A percentile compares a stretch with the other conserved stretches of the same genome.
These are phyloP conservation scores for Anthopleura xanthogrammica DNA, from an alignment of 92 coral and sea anemone genomes.

Conservation along the genomic window DNA sequence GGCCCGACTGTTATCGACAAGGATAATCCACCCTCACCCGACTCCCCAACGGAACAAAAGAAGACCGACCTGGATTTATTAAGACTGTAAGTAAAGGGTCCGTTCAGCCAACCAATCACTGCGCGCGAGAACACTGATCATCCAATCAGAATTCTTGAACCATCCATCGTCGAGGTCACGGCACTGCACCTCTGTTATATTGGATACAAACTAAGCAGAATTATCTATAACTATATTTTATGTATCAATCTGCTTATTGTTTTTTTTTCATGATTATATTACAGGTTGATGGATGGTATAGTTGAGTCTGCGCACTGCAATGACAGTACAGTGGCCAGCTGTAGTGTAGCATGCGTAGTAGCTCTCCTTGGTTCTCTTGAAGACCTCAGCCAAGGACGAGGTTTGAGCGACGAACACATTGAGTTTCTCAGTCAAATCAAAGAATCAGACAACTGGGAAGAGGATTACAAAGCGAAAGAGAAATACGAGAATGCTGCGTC, in stretches of 20 bases:
- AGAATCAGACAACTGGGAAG: slow-evolving; percentile 88
- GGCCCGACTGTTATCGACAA: slow-evolving; percentile 91
- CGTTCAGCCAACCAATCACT: not conserved
- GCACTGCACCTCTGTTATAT: too few relatives aligned
- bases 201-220: too few relatives aligned
- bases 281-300: slow-evolving; percentile 91
- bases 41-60: slow-evolving; percentile 98
- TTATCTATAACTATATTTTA: too few relatives aligned
- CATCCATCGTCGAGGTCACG: too few relatives aligned
- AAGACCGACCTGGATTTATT: slow-evolving; percentile 90
- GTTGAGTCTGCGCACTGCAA: slow-evolving; percentile 92
- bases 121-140: too few relatives aligned
- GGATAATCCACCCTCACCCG: slow-evolving; percentile 95
- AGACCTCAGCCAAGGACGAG: slow-evolving; percentile 95
- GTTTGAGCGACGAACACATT: slow-evolving; percentile 87
- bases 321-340: slow-evolving; percentile 93
- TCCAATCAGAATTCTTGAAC: too few relatives aligned
- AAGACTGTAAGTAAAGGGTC: slow-evolving; percentile 69
- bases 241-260: not conserved
- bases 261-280: not conserved
- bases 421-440: slow-evolving; percentile 87
- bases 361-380: slow-evolving; percentile 94
- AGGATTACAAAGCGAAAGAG: slow-evolving; percentile 50
- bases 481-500: slow-evolving; percentile 86
- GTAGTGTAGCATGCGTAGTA: slow-evolving; percentile 99